phyloP scores from a whole-genome alignment of 2,797 vertebrate genomes.

The Enoplosus armatus region DNA sequence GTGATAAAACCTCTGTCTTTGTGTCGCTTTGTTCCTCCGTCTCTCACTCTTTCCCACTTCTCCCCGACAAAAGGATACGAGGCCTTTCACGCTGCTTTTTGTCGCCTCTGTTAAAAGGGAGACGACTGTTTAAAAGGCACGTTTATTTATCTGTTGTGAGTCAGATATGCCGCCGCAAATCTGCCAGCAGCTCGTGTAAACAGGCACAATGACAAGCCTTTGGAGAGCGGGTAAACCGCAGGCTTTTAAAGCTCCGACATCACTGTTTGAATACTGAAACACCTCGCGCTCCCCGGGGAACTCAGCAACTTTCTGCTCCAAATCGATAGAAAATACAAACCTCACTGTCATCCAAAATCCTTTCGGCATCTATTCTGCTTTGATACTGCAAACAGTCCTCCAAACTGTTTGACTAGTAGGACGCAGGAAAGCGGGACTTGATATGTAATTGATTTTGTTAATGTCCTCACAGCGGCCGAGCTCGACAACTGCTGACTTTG shows the following conservation, averaged over 20 bases:
- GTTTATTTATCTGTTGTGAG: constrained; percentile 57
- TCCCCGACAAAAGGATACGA: neutral
- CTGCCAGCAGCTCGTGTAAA: constrained; percentile 61
- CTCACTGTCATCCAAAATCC: constrained; percentile 1
- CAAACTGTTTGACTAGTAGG: neutral
- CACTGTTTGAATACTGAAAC: constrained; percentile 48
- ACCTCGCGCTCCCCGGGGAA: constrained; percentile 26
- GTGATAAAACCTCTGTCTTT: constrained; percentile 37
- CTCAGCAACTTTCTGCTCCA: neutral
- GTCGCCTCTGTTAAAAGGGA: constrained; percentile 17
- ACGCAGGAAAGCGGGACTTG: neutral
- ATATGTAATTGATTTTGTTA: constrained; percentile 1
- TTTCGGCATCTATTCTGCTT: neutral
- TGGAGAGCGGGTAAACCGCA: constrained; percentile 40
- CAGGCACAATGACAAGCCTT: constrained; percentile 57
- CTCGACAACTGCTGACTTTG: neutral
- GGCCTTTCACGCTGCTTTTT: constrained; percentile 30
- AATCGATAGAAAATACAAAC: constrained; percentile 35
- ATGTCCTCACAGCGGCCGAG: neutral
- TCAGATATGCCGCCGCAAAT: constrained; percentile 36
- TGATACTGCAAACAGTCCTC: neutral
- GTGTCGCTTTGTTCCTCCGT: constrained; percentile 1
- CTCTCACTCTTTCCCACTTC: constrained; percentile 1
- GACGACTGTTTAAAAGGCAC: constrained; percentile 42
- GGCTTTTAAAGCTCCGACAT: constrained; percentile 37